Base-by-base conservation (phyloP, 2,888 invertebrate species). In the Aleiodes leptofemur region DNA sequence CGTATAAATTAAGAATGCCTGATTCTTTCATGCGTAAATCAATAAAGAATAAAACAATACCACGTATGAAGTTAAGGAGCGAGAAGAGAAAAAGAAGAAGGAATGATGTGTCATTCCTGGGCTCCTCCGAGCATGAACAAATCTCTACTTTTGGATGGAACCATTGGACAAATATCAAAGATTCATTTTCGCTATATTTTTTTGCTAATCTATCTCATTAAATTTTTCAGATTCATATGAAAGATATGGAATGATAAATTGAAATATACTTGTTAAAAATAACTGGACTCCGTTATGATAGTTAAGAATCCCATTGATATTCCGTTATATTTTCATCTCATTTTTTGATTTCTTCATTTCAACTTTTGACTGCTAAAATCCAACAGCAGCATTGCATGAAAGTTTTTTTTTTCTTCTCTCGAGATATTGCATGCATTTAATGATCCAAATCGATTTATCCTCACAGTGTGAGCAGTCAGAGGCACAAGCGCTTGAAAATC, bases 341-440 rank as follows among this genome's bases (percentile, higher is more conserved):
- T 50, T 31, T 3, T 69, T 23, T 14, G n/a, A 56, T 23, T 13
- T 34, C 9, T 11, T 16, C 38, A 16, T 31, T 8, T 50, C 2
- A 38, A 55, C 16, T 53, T 53, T 53, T 14, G 16, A 55, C 29
- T 51, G 14, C 53, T 29, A 14, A 64, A 34, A 9, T 70, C 56
- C 48, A 23, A 23, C 23, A 23, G 23, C 23, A 23, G 23, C 23
- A 23, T 23, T 23, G 2, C 23, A 23, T 23, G 23, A 23, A 23
- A 23, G 23, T 23, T 23, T 23, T 23, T 23, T 23, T 23, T 2
- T 23, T 2, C 23, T 23, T 66, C 56, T 31, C 16, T 51, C 5
- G 7, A 31, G 29, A 64, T 61, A 70, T 74, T 68, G 72, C 76
- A 72, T 76, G 76, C 72, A n/a, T 59, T 56, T 72, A 76, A 69